These are phyloP conservation scores for Ennomos quercinarius DNA, from an alignment of 2,888 invertebrate genomes.

Conservation along the genomic window DNA sequence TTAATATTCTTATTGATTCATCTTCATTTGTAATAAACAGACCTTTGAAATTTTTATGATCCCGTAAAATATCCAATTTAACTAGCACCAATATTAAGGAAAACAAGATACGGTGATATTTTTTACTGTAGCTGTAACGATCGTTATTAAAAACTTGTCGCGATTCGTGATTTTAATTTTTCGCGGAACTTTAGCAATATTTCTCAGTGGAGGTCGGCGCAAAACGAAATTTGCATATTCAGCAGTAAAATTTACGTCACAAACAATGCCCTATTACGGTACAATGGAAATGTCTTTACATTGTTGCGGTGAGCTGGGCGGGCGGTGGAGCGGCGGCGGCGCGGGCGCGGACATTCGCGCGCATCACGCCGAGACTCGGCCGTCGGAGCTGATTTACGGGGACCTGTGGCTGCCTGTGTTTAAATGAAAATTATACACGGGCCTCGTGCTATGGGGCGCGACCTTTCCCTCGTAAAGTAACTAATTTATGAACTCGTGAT, in stretches of 20 bases:
- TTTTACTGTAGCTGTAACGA: slow-evolving; percentile 34
- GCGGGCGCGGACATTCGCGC: slow-evolving; percentile 37
- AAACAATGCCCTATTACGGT: slow-evolving; percentile 81
- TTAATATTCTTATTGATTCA: too few relatives aligned
- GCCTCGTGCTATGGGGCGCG: slow-evolving; percentile 65
- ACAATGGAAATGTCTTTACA: slow-evolving; percentile 82
- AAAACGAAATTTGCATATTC: slow-evolving; percentile 81
- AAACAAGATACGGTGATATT: slow-evolving; percentile 13
- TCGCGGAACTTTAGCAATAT: slow-evolving; percentile 80
- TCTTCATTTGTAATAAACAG: too few relatives aligned
- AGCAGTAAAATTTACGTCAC: slow-evolving; percentile 81
- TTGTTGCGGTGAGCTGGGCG: slow-evolving; percentile 64
- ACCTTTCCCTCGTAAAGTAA: slow-evolving; percentile 79
- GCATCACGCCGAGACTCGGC: slow-evolving; percentile 55
- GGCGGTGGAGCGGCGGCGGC: slow-evolving; percentile 39
- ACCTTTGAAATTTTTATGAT: too few relatives aligned
- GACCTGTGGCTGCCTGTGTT: slow-evolving; percentile 78
- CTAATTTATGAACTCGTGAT: slow-evolving; percentile 80
- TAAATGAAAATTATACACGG: slow-evolving; percentile 81
- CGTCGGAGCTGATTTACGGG: slow-evolving; percentile 76
- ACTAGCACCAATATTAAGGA: neutral
- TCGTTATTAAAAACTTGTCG: slow-evolving; percentile 60
- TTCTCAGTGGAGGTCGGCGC: slow-evolving; percentile 73
- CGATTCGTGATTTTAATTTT: slow-evolving; percentile 79
- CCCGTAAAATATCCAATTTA: too few relatives aligned